Evolutionary conservation across 1,140 invertebrate genomes (phyloP).

Genomic region (Drosophila ambigua): DNA sequence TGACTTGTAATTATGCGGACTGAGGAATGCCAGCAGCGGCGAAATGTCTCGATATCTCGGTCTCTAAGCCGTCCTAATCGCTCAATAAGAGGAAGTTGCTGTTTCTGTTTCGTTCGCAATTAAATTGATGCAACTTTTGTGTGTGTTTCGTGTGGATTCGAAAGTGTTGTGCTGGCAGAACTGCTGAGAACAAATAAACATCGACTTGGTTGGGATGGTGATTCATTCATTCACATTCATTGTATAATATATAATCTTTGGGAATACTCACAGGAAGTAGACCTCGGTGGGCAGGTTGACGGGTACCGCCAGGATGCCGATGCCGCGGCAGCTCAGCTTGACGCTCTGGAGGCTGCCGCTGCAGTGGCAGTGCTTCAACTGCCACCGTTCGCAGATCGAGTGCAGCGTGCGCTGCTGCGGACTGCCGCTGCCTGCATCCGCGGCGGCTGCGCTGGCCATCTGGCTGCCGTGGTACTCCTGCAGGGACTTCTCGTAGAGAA

Average conservation of each 20-base stretch:
- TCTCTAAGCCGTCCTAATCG: conserved; percentile 44
- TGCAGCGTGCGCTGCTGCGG: conserved; percentile 57
- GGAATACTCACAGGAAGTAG: conserved; percentile 71
- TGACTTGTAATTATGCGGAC: conserved; percentile 76
- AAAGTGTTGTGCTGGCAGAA: no score
- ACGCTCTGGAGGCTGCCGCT: conserved; percentile 68
- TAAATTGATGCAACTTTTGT: neutral
- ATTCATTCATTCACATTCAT: no score
- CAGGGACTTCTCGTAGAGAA: conserved; percentile 79
- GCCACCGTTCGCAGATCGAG: conserved; percentile 72
- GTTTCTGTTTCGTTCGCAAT: conserved; percentile 30
- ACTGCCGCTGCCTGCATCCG: conserved; percentile 6
- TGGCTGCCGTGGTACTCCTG: conserved; percentile 74
- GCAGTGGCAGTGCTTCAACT: conserved; percentile 76
- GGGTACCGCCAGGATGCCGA: conserved; percentile 73
- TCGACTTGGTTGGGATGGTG: no score
- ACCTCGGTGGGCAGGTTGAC: conserved; percentile 73
- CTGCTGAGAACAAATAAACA: no score
- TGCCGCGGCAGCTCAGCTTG: conserved; percentile 71
- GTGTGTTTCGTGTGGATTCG: no score
- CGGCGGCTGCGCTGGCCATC: conserved; percentile 7
- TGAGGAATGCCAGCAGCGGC: conserved; percentile 51
- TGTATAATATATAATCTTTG: no score
- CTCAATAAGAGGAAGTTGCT: conserved; percentile 53
- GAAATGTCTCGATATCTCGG: conserved; percentile 34